A percentile compares a stretch with the other conserved stretches of the same genome.
These are phyloP conservation scores for Vultur gryphus DNA, from an alignment of 2,797 vertebrate species.

Conservation along the genomic window DNA sequence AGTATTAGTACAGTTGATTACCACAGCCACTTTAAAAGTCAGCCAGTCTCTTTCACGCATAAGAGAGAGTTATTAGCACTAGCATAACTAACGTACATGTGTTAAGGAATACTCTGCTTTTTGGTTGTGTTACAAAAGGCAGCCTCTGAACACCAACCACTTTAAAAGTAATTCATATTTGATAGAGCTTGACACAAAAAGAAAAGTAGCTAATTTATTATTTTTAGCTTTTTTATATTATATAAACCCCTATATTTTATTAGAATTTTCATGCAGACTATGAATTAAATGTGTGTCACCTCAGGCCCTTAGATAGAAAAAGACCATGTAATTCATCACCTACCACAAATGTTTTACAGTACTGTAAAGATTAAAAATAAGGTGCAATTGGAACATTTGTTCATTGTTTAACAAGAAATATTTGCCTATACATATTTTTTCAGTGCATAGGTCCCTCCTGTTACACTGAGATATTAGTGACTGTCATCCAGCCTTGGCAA, in stretches of 20 bases:
- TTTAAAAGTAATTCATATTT: not conserved
- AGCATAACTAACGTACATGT: fast-evolving
- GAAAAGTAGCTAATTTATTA: not conserved
- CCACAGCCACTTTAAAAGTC: not conserved
- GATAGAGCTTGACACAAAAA: not conserved
- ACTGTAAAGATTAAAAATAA: not conserved
- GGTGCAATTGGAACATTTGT: not conserved
- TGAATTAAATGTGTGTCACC: not conserved
- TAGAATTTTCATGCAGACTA: not conserved
- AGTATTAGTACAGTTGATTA: not conserved
- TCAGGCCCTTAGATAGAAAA: not conserved
- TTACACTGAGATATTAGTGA: not conserved
- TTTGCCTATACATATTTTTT: not conserved
- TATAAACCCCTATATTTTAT: not conserved
- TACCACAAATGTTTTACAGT: not conserved
- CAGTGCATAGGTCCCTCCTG: not conserved
- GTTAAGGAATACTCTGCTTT: not conserved
- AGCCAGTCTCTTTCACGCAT: not conserved
- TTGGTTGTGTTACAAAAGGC: not conserved
- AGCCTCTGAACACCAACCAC: not conserved
- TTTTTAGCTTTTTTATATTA: not conserved
- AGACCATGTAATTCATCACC: not conserved
- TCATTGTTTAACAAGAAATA: not conserved
- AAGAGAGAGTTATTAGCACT: not conserved
- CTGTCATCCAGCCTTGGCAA: not conserved